Percentiles rank a stretch among this genome's conserved stretches.
These are phyloP conservation scores for Clunio marinus DNA, from an alignment of 2,888 invertebrate genomes.

Conservation along the genomic window DNA sequence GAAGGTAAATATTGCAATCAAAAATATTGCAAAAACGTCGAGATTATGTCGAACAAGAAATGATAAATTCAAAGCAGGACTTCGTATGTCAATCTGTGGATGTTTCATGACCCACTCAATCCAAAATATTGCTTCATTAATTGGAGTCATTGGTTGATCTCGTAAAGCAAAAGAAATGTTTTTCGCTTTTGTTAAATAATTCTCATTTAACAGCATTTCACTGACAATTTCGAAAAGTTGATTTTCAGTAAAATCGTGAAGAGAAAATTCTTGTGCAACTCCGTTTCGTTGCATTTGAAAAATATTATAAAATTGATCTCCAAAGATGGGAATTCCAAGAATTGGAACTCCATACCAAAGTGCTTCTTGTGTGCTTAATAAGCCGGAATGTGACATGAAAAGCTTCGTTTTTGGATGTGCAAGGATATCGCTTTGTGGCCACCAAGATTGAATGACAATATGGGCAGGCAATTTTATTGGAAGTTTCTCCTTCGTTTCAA, in stretches of 20 bases:
- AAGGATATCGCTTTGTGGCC: constrained; percentile 37
- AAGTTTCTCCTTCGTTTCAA: constrained; percentile 29
- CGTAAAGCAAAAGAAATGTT: constrained; percentile 11
- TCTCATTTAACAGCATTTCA: constrained; percentile 7
- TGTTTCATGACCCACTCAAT: constrained; percentile 31
- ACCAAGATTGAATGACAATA: constrained; percentile 32
- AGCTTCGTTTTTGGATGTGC: constrained; percentile 38
- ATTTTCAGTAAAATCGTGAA: constrained; percentile 25
- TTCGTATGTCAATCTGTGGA: constrained; percentile 13
- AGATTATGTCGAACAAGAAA: constrained; percentile 10
- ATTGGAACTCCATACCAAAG: constrained; percentile 39
- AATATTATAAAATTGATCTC: constrained; percentile 36
- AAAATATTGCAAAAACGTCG: constrained; percentile 23
- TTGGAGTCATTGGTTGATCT: constrained; percentile 28
- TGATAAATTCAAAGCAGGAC: background rate
- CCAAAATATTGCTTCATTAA: constrained; percentile 36
- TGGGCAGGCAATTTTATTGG: constrained; percentile 29
- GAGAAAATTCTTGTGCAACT: constrained; percentile 8
- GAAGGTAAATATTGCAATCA: too few relatives aligned
- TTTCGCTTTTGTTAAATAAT: constrained; percentile 1
- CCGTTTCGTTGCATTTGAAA: background rate
- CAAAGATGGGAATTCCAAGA: constrained; percentile 39
- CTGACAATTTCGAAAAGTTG: constrained; percentile 18
- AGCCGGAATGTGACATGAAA: constrained; percentile 39
- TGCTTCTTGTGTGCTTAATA: constrained; percentile 39